Base-by-base conservation (phyloP, 2,113 vertebrate genomes). In the Oophaga pumilio region DNA sequence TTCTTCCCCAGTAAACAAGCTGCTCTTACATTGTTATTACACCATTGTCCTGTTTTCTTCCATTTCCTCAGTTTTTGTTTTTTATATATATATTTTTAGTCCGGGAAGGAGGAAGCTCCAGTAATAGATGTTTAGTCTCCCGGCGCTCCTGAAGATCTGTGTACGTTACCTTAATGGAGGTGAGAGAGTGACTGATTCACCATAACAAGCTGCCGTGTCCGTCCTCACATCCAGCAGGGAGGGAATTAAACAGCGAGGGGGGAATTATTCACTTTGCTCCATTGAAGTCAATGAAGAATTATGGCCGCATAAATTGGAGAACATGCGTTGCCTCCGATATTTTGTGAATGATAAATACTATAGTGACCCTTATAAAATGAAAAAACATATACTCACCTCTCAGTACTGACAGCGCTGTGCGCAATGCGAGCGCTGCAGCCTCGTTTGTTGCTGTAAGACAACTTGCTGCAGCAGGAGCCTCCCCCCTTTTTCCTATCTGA, bases 91-190 rank as follows among this genome's bases (percentile, higher is more conserved):
- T 71, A 33, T 71, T 17, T 71, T 71, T 71, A 71, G 78, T 43
- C 79, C 33, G 28, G 28, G 59, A 24, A 43, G 14, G 15, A 81
- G 85, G 85, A 87, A 87, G 76, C 59, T 57, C 76, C 85, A 59
- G 26, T 69, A 78, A 79, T 86, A 87, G 85, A 87, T 87, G 76
- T 87, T 86, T 86, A 28, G 85, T 69, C 85, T 86, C 49, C 76
- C 18, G 60, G n/a, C 15, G 3, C 49, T 22, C 49, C 18, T 20
- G 2, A 24, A 69, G 24, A 56, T 86, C 85, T 86, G 22, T 86
- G 33, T 79, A 64, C 2, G 71, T 53, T 73, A 22, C 74, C 9
- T 62, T 85, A 62, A 74, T 68, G 24, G 62, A 69, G 53, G 13
- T n/a, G 24, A 66, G 62, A 69, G 62, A 86, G 24, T 69, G 76